Percentiles rank a stretch among this genome's conserved stretches.
These are phyloP conservation scores for Heteromormyrus szaboi DNA, from an alignment of 2,797 vertebrate genomes.

Conservation along the genomic window DNA sequence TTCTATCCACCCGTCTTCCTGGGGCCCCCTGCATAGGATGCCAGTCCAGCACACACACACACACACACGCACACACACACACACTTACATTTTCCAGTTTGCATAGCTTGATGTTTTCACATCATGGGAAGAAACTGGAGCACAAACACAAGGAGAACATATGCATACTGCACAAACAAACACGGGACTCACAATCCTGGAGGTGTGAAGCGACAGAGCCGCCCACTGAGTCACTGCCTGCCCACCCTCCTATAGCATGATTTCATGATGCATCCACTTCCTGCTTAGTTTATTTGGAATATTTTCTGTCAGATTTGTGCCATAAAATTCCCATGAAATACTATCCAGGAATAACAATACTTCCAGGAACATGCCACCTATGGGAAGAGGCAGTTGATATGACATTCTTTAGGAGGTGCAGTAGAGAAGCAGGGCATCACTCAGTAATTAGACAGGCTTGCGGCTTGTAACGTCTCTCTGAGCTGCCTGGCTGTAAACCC, in stretches of 20 bases:
- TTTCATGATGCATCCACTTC: background rate
- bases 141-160: background rate
- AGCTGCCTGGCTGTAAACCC: background rate
- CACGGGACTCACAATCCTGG: background rate
- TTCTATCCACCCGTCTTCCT: background rate
- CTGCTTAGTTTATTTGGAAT: background rate
- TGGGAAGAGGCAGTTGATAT: background rate
- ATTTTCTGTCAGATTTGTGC: background rate
- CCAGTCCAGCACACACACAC: background rate
- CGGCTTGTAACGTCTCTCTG: background rate
- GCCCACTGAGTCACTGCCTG: background rate
- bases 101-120: background rate
- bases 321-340: background rate
- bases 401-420: background rate
- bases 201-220: background rate
- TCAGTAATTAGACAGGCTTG: conserved; percentile 2
- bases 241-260: background rate
- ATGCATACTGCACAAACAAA: background rate
- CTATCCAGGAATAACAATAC: background rate
- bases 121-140: background rate
- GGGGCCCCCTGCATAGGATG: background rate
- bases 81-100: background rate
- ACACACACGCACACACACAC: background rate
- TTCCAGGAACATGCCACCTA: background rate
- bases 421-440: background rate